Evolutionary conservation across 2,888 invertebrate species (phyloP).

Genomic region (Scaptomyza reducta): DNA sequence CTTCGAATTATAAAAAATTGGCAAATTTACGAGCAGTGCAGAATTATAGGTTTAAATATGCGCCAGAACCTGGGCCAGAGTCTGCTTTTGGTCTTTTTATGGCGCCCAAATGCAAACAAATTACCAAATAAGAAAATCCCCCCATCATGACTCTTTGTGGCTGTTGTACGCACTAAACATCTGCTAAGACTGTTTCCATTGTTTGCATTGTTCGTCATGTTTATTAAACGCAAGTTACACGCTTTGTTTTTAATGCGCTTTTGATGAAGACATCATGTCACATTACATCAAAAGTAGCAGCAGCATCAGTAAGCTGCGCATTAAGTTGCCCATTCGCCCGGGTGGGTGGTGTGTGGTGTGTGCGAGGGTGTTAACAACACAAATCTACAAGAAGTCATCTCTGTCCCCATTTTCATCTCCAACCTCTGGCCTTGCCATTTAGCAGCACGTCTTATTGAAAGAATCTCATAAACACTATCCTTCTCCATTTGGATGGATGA

Average conservation of each 20-base stretch:
- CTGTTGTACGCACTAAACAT: not conserved
- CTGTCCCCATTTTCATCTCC: conserved; percentile 9
- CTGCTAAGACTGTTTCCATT: not conserved
- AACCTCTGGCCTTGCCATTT: conserved; percentile 32
- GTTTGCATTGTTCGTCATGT: conserved; percentile 38
- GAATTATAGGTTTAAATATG: no score
- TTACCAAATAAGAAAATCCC: not conserved
- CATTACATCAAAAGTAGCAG: conserved; percentile 75
- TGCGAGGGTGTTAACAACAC: conserved; percentile 58
- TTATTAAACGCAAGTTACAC: conserved; percentile 40
- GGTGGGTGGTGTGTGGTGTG: conserved; percentile 12
- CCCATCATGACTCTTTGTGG: not conserved
- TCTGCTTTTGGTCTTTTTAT: no score
- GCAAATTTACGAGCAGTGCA: no score
- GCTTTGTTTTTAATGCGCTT: conserved; percentile 80
- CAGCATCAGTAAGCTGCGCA: conserved; percentile 35
- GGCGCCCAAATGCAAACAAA: not conserved
- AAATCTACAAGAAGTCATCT: conserved; percentile 68
- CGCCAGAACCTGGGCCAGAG: no score
- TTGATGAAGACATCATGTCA: conserved; percentile 81
- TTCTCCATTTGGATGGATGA: conserved; percentile 38
- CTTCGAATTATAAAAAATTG: no score
- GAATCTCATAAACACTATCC: conserved; percentile 82
- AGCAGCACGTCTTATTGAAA: conserved; percentile 39
- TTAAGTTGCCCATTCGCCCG: conserved; percentile 16